phyloP scores from a whole-genome alignment of 53 echinoderm and acorn worm genomes.

The Paelopatides confundens region DNA sequence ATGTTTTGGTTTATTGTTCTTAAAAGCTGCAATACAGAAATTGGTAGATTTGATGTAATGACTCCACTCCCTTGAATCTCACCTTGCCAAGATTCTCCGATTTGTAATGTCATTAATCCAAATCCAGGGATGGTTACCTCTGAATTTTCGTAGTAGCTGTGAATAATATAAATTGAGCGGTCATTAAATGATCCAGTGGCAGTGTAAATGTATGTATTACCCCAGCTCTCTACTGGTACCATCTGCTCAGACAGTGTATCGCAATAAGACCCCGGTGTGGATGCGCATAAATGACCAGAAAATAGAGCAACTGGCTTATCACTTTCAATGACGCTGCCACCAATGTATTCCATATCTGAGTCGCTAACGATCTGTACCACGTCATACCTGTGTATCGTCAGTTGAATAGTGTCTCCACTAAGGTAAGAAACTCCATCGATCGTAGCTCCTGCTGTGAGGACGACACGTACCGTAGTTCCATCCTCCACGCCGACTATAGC shows the following conservation, averaged over 20 bases:
- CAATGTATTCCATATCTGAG: not conserved
- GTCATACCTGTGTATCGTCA: conserved; percentile 50
- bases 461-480: conserved; percentile 50
- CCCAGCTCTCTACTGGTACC: conserved; percentile 74
- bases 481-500: conserved; percentile 11
- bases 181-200: conserved; percentile 34
- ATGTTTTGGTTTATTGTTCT: conserved; percentile 4
- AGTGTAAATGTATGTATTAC: conserved; percentile 62
- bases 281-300: conserved; percentile 56
- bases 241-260: conserved; percentile 63
- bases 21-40: conserved; percentile 60
- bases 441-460: conserved; percentile 43
- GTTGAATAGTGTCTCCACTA: conserved; percentile 55
- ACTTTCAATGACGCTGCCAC: conserved; percentile 63
- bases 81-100: conserved; percentile 63
- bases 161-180: conserved; percentile 42
- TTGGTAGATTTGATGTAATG: conserved; percentile 60
- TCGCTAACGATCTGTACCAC: conserved; percentile 58
- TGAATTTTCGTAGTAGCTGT: conserved; percentile 54
- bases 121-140: conserved; percentile 60
- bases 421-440: conserved; percentile 56
- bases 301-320: conserved; percentile 66
- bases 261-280: conserved; percentile 49
- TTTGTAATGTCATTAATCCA: conserved; percentile 2
- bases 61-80: conserved; percentile 57